Evolutionary conservation across 2,113 vertebrate species (phyloP).

Genomic region (Pseudorhombus dupliciocellatus): DNA sequence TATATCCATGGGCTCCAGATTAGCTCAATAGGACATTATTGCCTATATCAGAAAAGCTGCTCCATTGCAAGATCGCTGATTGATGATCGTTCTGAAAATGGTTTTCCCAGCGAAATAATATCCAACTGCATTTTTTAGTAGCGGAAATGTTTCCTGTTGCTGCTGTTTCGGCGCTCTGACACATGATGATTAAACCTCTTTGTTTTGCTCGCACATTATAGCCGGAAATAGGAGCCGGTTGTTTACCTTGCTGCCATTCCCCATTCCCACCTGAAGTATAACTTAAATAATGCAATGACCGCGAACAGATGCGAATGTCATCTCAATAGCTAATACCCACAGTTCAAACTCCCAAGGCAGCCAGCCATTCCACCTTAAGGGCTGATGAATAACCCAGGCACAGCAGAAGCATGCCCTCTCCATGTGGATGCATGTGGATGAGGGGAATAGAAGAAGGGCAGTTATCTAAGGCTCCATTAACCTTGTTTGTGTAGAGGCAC

Average conservation of each 20-base stretch:
- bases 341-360: conserved; percentile 50
- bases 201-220: conserved; percentile 44
- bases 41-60: conserved; percentile 61
- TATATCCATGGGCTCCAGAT: conserved; percentile 55
- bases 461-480: conserved; percentile 78
- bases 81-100: conserved; percentile 62
- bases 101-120: conserved; percentile 62
- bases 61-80: conserved; percentile 60
- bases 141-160: conserved; percentile 52
- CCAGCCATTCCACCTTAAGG: conserved; percentile 47
- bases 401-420: conserved; percentile 36
- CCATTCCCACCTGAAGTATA: conserved; percentile 46
- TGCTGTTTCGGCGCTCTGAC: conserved; percentile 54
- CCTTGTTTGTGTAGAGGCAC: conserved; percentile 80
- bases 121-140: conserved; percentile 63
- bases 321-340: conserved; percentile 53
- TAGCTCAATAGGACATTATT: conserved; percentile 68
- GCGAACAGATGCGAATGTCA: conserved; percentile 68
- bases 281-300: conserved; percentile 71
- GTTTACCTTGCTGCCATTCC: conserved; percentile 62
- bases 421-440: conserved; percentile 51
- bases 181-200: conserved; percentile 60
- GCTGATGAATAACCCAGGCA: conserved; percentile 57
- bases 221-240: conserved; percentile 57
- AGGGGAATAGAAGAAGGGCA: conserved; percentile 47